A percentile compares a stretch with the other conserved stretches of the same genome.
Conservation (phyloP, 2,888 invertebrate genomes). For the Lysandra coridon region DNA sequence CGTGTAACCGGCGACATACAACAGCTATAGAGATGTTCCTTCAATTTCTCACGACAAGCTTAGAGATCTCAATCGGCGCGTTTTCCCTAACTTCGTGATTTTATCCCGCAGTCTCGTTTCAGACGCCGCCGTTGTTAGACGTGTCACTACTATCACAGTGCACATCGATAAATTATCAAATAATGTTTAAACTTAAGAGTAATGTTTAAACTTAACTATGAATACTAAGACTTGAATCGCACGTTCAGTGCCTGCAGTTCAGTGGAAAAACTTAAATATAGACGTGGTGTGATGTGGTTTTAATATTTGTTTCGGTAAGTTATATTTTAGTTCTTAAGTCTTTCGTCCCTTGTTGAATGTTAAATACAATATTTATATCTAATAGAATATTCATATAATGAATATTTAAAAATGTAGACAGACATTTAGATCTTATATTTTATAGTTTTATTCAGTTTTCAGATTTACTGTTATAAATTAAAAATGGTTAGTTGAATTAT, state of each 20-base stretch:
- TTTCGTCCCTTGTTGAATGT: background rate
- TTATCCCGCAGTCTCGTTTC: constrained; percentile 29
- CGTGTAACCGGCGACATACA: too few species aligned
- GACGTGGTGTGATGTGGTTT: background rate
- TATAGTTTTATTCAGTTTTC: too few species aligned
- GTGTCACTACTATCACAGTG: background rate
- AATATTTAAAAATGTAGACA: too few species aligned
- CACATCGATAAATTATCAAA: background rate
- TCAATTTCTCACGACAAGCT: background rate
- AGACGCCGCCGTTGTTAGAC: background rate
- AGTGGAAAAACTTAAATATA: background rate
- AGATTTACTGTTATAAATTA: too few species aligned
- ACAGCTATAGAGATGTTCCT: background rate
- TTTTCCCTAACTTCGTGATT: constrained; percentile 24
- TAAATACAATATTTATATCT: background rate
- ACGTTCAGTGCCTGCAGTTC: background rate
- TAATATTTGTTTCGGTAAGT: constrained; percentile 1
- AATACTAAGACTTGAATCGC: background rate
- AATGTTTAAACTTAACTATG: background rate
- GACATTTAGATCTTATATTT: too few species aligned
- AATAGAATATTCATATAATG: too few species aligned
- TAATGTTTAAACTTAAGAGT: background rate
- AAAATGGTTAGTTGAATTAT: too few species aligned
- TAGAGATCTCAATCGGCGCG: constrained; percentile 3
- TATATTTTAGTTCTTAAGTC: background rate